Evolutionary conservation across 2,113 vertebrate genomes (phyloP), one percentile per base, ranked within the genome.

Genomic region (Eclectus roratus): DNA sequence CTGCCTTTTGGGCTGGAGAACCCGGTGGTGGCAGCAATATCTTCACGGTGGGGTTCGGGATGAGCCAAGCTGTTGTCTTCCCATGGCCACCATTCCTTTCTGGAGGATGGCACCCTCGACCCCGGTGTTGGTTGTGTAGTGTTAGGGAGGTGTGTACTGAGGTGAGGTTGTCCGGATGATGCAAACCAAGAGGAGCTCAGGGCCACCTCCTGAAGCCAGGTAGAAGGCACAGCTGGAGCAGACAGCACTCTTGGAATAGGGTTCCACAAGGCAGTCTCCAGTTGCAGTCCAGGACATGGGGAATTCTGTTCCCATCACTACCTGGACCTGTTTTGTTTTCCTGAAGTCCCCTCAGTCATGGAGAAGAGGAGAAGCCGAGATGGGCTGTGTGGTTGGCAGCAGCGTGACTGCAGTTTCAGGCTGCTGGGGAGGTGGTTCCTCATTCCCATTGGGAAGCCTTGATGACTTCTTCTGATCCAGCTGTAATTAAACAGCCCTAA

Each of bases 231-330:
- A 11, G 80, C 23, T 39, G 68, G 68, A 80, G 80, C 87, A 73
- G 55, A 1, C 14, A 23, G 31, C 1, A 0, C 20, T 46, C 37
- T 69, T 2, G 13, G 49, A 41, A 41, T 1, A 7, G 24, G 12
- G 47, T 64, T 88, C 46, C 20, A 37, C 70, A 88, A 66, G 27
- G 52, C 25, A 24, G 31, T 25, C 60, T 83, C 43, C 28, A 35
- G 9, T 44, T 83, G 58, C 16, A 10, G 25, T 47, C 52, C 33
- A 29, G 55, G 52, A 56, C 17, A 0, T 9, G 27, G 50, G 58
- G 23, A 47, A 11, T 61, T 68, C 31, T 44, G 44, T 56, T 91
- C 33, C 58, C 28, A 29, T 43, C 33, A 11, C 13, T 29, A 4
- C 37, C 8, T 14, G 24, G 44, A 31, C 37, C 25, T 68, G 7